These are phyloP conservation scores for Microcebus ravelobensis DNA, from an alignment of 2,113 vertebrate species.

Conservation along the genomic window DNA sequence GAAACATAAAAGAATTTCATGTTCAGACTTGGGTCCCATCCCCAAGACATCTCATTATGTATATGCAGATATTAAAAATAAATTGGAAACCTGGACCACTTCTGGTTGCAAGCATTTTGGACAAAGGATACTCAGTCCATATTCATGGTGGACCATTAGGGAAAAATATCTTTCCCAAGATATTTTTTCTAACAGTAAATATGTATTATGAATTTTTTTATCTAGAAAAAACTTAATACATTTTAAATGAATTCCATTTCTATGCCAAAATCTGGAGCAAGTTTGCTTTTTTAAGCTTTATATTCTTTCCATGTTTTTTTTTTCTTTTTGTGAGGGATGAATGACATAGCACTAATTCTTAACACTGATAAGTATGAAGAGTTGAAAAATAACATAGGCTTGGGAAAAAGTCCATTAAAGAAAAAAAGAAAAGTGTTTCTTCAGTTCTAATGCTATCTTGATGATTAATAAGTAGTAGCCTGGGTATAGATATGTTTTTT, in stretches of 20 bases:
- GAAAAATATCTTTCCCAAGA: background rate
- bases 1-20: background rate
- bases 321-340: background rate
- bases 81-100: background rate
- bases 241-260: constrained; percentile 13
- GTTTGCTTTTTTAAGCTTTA: background rate
- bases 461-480: background rate
- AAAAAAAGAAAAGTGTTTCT: background rate
- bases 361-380: background rate
- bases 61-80: background rate
- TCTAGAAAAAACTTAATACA: background rate
- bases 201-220: background rate
- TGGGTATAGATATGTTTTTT: background rate
- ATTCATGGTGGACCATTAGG: background rate
- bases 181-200: background rate
- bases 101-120: background rate
- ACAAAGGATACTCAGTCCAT: background rate
- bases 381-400: background rate
- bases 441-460: background rate
- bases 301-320: background rate
- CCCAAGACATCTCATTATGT: background rate
- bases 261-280: background rate
- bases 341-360: background rate
- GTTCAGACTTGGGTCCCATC: background rate
- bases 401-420: background rate